Evolutionary conservation across 2,888 invertebrate genomes (phyloP).

Genomic region (Cataglyphis livida): DNA sequence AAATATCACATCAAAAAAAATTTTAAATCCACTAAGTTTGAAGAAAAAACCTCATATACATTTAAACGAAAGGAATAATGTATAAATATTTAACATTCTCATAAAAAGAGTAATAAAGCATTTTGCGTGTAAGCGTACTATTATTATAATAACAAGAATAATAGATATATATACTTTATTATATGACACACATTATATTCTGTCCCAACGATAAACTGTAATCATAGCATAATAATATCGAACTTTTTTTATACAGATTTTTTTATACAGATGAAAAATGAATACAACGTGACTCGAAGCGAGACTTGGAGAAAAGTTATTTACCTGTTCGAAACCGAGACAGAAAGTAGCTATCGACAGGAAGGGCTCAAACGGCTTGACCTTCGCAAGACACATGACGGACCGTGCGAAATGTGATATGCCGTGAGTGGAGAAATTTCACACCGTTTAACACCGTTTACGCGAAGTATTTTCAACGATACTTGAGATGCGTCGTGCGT

Average conservation of each 20-base stretch:
- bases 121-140: not conserved
- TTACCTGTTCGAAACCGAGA: slow-evolving; percentile 35
- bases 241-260: not conserved
- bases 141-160: not conserved
- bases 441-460: not conserved
- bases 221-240: not conserved
- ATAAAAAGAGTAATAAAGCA: not conserved
- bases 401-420: not conserved
- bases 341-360: slow-evolving; percentile 43
- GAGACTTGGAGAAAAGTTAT: not conserved
- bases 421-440: slow-evolving; percentile 3
- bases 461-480: not conserved
- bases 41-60: not conserved
- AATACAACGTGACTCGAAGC: not conserved
- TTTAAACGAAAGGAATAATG: not conserved
- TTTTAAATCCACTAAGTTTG: not conserved
- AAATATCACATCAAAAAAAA: not conserved
- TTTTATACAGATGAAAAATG: not conserved
- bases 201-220: not conserved
- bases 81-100: not conserved
- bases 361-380: slow-evolving; percentile 54
- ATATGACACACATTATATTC: not conserved
- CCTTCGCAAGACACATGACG: slow-evolving; percentile 65
- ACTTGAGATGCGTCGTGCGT: not conserved
- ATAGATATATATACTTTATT: not conserved